A percentile compares a stretch with the other conserved stretches of the same genome.
phyloP scores from a whole-genome alignment of 2,113 vertebrate species.

The Pelodiscus sinensis region DNA sequence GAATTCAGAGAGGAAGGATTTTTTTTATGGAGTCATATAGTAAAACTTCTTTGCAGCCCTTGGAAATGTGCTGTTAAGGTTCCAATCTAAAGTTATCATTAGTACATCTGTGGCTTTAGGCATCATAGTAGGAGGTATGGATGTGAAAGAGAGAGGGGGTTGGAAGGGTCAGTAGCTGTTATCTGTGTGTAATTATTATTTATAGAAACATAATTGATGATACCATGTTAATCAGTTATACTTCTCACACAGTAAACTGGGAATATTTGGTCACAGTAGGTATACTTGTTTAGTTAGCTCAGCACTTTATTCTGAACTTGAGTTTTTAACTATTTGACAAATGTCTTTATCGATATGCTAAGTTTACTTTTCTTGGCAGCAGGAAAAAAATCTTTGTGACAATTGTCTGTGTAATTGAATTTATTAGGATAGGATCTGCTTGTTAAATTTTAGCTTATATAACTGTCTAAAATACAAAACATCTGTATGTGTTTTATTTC shows the following conservation, averaged over 20 bases:
- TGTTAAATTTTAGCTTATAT: slow-evolving; percentile 12
- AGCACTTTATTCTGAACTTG: background rate
- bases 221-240: background rate
- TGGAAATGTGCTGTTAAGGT: background rate
- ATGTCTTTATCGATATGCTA: background rate
- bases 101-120: background rate
- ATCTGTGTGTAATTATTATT: background rate
- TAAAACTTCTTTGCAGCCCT: background rate
- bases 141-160: background rate
- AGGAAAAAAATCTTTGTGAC: background rate
- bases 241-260: background rate
- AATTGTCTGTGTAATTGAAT: background rate
- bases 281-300: background rate
- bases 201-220: background rate
- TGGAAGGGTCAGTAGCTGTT: background rate
- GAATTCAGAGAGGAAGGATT: background rate
- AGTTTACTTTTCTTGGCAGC: background rate
- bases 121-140: background rate
- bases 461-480: background rate
- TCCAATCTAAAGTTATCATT: background rate
- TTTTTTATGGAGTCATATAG: background rate
- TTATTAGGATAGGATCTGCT: background rate
- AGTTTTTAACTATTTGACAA: background rate
- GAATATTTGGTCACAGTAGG: background rate
- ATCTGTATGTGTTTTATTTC: background rate